These are phyloP conservation scores for Hemitrygon akajei DNA, from an alignment of 2,797 vertebrate genomes.

Conservation along the genomic window DNA sequence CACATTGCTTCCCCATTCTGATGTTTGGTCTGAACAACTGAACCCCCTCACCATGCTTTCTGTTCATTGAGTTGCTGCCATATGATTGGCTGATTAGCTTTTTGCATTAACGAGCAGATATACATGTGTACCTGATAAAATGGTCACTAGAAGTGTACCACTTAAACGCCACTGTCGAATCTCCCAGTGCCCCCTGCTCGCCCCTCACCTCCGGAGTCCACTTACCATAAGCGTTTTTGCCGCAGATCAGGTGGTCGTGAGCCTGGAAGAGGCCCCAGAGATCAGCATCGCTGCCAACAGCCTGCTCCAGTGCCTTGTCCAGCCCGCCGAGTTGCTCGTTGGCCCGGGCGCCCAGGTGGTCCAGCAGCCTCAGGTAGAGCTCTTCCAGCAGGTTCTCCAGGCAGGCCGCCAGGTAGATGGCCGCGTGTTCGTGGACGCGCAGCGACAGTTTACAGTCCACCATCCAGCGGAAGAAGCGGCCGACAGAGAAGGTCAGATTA, in stretches of 20 bases:
- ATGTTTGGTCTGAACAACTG: too few relatives aligned
- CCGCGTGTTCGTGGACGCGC: conserved; percentile 69
- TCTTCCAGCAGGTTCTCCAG: conserved; percentile 68
- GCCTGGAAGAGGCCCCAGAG: conserved; percentile 71
- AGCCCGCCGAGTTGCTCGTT: conserved; percentile 54
- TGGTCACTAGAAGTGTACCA: too few relatives aligned
- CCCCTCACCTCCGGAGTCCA: not conserved
- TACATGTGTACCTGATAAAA: too few relatives aligned
- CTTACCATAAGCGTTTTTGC: conserved; percentile 71
- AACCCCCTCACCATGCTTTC: too few relatives aligned
- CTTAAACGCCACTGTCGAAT: too few relatives aligned
- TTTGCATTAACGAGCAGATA: too few relatives aligned
- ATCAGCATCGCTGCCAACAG: conserved; percentile 66
- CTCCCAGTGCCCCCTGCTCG: too few relatives aligned
- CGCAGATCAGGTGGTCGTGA: conserved; percentile 69
- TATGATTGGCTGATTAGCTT: too few relatives aligned
- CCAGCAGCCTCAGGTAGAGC: conserved; percentile 60
- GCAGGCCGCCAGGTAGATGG: conserved; percentile 68
- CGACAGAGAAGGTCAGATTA: conserved; percentile 67
- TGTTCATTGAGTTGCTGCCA: too few relatives aligned
- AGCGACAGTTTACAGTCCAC: conserved; percentile 67
- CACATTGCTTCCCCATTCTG: too few relatives aligned
- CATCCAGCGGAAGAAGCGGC: conserved; percentile 75
- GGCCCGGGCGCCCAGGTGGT: conserved; percentile 60
- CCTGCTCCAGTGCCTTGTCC: conserved; percentile 64